Percentiles rank a stretch among this genome's conserved stretches.
phyloP scores from a whole-genome alignment of 2,888 invertebrate species.

The Ophioninae sp. region DNA sequence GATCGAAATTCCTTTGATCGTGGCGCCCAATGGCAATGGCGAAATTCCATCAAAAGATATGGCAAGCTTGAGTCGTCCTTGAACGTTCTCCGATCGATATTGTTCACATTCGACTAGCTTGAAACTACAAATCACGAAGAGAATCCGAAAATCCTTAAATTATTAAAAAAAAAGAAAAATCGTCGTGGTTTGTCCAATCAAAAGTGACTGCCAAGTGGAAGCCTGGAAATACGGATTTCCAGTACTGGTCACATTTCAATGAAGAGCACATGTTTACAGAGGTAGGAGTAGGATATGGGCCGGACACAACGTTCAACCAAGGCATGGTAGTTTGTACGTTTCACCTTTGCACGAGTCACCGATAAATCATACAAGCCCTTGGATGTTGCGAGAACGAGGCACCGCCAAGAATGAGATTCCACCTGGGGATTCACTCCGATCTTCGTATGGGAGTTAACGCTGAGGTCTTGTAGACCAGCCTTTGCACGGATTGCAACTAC shows the following conservation, averaged over 20 bases:
- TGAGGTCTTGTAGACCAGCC: slow-evolving; percentile 8
- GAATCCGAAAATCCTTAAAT: slow-evolving; percentile 2
- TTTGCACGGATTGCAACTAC: not conserved
- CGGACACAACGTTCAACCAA: slow-evolving; percentile 20
- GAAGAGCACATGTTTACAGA: slow-evolving; percentile 11
- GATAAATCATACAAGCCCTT: slow-evolving; percentile 39
- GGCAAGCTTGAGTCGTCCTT: slow-evolving; percentile 20
- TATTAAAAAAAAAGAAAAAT: not conserved
- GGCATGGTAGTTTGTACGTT: slow-evolving; percentile 50
- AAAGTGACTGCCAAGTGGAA: slow-evolving; percentile 22
- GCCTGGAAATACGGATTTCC: slow-evolving; percentile 19
- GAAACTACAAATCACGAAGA: not conserved
- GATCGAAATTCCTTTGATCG: slow-evolving; percentile 59
- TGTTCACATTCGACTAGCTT: not conserved
- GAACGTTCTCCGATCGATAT: slow-evolving; percentile 13
- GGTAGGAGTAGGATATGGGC: not conserved
- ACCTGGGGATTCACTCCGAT: slow-evolving; percentile 14
- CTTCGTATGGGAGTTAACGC: slow-evolving; percentile 7
- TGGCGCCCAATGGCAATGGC: slow-evolving; percentile 47
- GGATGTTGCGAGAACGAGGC: slow-evolving; percentile 2
- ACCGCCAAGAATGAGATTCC: slow-evolving; percentile 4
- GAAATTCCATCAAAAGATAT: slow-evolving; percentile 7
- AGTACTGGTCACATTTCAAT: slow-evolving; percentile 6
- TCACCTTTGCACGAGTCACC: slow-evolving; percentile 47
- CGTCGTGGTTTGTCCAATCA: not conserved